Evolutionary conservation across 2,888 invertebrate species (phyloP).

Genomic region (Unio delphinus): DNA sequence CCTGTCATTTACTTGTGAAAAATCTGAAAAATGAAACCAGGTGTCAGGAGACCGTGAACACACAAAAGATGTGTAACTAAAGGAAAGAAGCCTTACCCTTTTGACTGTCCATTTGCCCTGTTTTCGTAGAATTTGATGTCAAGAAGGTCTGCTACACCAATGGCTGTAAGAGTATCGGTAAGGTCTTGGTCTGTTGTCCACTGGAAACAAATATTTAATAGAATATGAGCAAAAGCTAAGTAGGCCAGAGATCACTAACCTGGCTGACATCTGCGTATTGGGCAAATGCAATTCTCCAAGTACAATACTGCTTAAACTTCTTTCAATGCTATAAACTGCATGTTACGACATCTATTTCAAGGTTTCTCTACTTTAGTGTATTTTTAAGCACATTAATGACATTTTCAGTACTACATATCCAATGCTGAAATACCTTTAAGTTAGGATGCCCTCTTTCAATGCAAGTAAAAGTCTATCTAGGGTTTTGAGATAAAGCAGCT

Average conservation of each 20-base stretch:
- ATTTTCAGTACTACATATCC: too few relatives aligned
- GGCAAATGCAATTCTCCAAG: neutral
- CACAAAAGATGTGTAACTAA: neutral
- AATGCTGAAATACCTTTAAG: too few relatives aligned
- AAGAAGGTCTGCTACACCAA: constrained; percentile 91
- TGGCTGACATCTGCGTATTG: neutral
- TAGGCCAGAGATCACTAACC: neutral
- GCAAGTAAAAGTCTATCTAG: too few relatives aligned
- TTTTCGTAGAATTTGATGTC: constrained; percentile 99
- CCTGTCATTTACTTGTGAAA: too few relatives aligned
- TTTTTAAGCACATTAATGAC: too few relatives aligned
- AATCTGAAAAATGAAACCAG: neutral
- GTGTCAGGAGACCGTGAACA: neutral
- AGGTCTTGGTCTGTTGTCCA: constrained; percentile 99
- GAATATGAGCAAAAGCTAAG: neutral
- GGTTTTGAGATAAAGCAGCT: too few relatives aligned
- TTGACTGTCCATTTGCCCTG: constrained; percentile 97
- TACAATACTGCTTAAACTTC: neutral
- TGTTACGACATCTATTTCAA: too few relatives aligned
- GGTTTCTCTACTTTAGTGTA: too few relatives aligned
- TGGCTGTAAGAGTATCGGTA: constrained; percentile 86
- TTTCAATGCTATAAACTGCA: too few relatives aligned
- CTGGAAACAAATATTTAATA: constrained; percentile 75
- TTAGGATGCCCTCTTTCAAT: too few relatives aligned
- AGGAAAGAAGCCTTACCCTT: constrained; percentile 77